These are phyloP conservation scores for Ailuropoda melanoleuca DNA, from an alignment of 2,113 vertebrate genomes.

Conservation along the genomic window DNA sequence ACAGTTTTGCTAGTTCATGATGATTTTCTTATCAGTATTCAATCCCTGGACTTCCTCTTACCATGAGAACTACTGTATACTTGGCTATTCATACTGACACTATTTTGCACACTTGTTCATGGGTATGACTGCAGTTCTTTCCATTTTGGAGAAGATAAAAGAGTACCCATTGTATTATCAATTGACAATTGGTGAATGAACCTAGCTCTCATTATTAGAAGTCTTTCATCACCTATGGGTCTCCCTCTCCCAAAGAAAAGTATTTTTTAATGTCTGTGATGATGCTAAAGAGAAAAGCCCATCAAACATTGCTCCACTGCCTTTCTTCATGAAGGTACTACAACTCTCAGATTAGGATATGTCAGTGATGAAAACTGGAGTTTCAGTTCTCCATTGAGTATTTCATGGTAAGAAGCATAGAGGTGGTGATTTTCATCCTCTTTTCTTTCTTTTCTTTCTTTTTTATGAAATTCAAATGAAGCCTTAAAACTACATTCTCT, in stretches of 20 bases:
- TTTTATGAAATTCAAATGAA: constrained; percentile 40
- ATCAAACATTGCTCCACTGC: not conserved
- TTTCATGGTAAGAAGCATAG: not conserved
- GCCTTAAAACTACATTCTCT: not conserved
- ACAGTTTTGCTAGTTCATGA: not conserved
- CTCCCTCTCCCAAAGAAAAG: not conserved
- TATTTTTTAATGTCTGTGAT: not conserved
- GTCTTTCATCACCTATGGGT: not conserved
- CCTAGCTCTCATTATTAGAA: not conserved
- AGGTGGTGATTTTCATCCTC: not conserved
- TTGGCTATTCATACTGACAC: not conserved
- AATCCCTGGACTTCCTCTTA: not conserved
- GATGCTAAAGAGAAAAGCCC: not conserved
- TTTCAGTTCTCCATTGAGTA: not conserved
- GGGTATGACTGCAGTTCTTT: not conserved
- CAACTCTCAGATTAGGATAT: not conserved
- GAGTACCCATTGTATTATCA: not conserved
- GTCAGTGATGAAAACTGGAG: not conserved
- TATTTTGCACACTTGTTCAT: not conserved
- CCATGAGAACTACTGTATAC: not conserved
- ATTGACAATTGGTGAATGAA: not conserved
- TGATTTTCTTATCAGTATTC: not conserved
- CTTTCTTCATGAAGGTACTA: not conserved
- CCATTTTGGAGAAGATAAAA: not conserved
- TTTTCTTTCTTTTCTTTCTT: not conserved